Percentiles rank a stretch among this genome's conserved stretches.
phyloP scores from a whole-genome alignment of 2,113 vertebrate genomes.

The Hemiprocne comata region DNA sequence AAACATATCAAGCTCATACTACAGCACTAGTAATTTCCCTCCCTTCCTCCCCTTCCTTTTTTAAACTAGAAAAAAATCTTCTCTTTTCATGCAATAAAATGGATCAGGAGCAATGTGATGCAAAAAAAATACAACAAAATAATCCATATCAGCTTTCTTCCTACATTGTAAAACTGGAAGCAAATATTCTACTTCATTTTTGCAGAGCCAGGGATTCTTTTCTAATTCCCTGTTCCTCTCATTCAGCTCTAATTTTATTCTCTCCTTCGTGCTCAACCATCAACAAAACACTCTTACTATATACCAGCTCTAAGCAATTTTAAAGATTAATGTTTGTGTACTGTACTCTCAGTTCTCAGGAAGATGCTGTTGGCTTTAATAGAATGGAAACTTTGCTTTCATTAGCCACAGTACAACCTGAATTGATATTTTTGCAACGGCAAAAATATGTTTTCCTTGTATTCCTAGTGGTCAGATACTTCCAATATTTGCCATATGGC shows the following conservation, averaged over 20 bases:
- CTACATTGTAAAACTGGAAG: not conserved
- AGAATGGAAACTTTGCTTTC: not conserved
- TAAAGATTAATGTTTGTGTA: not conserved
- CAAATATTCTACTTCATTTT: not conserved
- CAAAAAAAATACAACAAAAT: not conserved
- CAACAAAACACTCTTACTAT: not conserved
- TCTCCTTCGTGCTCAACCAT: not conserved
- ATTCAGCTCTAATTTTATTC: not conserved
- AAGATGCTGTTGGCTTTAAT: not conserved
- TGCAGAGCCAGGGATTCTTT: not conserved
- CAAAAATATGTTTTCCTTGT: not conserved
- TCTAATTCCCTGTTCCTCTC: not conserved
- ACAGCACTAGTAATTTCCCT: not conserved
- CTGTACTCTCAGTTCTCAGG: not conserved
- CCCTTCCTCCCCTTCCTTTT: fast-evolving
- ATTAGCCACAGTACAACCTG: not conserved
- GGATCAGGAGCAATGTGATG: not conserved
- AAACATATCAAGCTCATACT: not conserved
- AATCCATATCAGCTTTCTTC: not conserved
- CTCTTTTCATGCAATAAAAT: not conserved
- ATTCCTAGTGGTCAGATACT: not conserved
- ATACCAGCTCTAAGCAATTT: not conserved
- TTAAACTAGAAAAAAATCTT: not conserved
- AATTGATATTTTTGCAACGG: not conserved
- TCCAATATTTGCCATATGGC: not conserved